Conservation (phyloP, 1,140 invertebrate genomes). For the Bombus affinis region DNA sequence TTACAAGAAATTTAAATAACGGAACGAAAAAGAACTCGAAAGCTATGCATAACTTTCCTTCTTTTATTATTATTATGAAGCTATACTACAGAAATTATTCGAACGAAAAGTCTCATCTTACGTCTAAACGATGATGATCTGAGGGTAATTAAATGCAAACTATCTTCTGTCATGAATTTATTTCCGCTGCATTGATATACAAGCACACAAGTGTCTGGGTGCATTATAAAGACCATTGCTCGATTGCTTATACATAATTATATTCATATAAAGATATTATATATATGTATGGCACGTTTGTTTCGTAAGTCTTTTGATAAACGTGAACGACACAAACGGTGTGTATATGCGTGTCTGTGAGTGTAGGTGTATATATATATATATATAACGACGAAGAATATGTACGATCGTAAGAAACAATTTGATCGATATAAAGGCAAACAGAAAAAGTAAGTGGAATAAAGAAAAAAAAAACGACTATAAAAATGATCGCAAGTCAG, state of each 20-base stretch:
- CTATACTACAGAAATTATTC: background rate
- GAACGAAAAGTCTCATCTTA: background rate
- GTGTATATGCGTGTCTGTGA: background rate
- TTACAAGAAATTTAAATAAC: background rate
- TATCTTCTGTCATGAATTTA: constrained; percentile 73
- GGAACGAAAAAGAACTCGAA: background rate
- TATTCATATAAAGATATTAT: constrained; percentile 58
- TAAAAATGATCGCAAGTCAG: constrained; percentile 53
- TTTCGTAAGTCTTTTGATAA: constrained; percentile 30
- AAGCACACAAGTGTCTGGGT: constrained; percentile 63
- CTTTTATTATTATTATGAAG: background rate
- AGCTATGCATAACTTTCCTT: too few relatives aligned
- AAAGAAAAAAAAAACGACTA: background rate
- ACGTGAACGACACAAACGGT: constrained; percentile 18
- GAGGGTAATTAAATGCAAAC: constrained; percentile 67
- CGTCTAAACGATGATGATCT: constrained; percentile 34
- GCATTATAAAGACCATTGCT: constrained; percentile 62
- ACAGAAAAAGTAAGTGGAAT: background rate
- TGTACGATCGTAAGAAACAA: background rate
- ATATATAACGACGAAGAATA: constrained; percentile 18
- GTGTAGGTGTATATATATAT: background rate
- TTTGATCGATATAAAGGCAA: background rate
- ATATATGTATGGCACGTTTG: constrained; percentile 48
- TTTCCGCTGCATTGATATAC: constrained; percentile 69
- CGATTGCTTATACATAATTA: constrained; percentile 59